Conservation (phyloP, 92 coral and sea anemone species). For the Phymanthus crucifer region DNA sequence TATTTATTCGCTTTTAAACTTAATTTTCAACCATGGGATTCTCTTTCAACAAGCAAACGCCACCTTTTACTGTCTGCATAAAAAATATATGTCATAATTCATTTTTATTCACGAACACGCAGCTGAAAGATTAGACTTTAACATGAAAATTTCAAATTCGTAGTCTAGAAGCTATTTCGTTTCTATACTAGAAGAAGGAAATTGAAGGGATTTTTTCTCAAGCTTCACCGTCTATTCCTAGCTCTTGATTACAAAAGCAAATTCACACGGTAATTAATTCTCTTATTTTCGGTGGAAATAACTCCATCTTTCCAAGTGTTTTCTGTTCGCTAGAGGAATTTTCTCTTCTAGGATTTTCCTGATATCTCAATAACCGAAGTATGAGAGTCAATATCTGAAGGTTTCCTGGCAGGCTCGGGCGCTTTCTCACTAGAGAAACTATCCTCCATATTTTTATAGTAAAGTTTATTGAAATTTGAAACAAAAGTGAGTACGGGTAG, state of each 20-base stretch:
- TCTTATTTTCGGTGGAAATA: neutral
- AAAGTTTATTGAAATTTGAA: constrained; percentile 89
- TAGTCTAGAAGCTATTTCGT: neutral
- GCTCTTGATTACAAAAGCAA: neutral
- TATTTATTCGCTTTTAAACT: neutral
- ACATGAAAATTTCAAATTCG: neutral
- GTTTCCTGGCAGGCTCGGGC: neutral
- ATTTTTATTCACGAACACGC: neutral
- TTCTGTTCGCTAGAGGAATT: neutral
- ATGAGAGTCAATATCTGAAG: neutral
- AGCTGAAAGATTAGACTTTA: too few species aligned
- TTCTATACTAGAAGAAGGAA: neutral
- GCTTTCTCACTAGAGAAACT: constrained; percentile 21
- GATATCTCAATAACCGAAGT: neutral
- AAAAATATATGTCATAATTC: neutral
- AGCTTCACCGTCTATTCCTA: neutral
- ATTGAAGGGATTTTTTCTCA: too few species aligned
- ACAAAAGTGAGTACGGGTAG: constrained; percentile 93
- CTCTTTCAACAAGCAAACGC: neutral
- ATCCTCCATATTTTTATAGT: constrained; percentile 83
- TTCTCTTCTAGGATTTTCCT: neutral
- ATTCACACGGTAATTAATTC: neutral
- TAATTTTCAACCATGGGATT: neutral
- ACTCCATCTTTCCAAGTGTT: neutral
- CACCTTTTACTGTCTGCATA: neutral